Conservation (phyloP, 2,113 vertebrate species). For the Collichthys lucidus region DNA sequence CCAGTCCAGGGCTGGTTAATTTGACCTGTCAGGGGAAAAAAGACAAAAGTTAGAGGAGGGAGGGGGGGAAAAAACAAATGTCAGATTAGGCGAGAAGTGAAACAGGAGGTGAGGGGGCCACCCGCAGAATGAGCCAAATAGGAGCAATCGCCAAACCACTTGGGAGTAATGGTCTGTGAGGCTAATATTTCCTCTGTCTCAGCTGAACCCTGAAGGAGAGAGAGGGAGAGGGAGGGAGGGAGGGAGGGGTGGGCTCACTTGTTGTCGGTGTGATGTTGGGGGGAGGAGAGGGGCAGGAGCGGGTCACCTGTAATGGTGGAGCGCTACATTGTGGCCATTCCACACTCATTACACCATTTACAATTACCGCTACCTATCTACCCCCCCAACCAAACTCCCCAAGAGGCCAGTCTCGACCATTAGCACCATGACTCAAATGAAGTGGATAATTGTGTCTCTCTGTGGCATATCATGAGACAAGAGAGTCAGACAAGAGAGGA, state of each 20-base stretch:
- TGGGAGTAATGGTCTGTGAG: constrained; percentile 80
- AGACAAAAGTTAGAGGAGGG: constrained; percentile 15
- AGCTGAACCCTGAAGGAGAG: constrained; percentile 73
- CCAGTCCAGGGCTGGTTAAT: constrained; percentile 3
- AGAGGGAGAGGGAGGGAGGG: neutral
- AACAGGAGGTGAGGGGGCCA: constrained; percentile 42
- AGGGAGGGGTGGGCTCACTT: constrained; percentile 44
- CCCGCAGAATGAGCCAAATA: constrained; percentile 50
- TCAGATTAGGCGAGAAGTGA: constrained; percentile 49
- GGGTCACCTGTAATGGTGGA: constrained; percentile 83
- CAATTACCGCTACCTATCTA: constrained; percentile 85
- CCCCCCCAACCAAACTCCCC: constrained; percentile 60
- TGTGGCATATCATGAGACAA: constrained; percentile 82
- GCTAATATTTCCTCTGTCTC: constrained; percentile 77
- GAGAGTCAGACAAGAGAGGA: constrained; percentile 70
- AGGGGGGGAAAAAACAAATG: neutral
- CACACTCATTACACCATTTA: constrained; percentile 85
- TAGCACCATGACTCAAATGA: constrained; percentile 86
- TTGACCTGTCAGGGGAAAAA: constrained; percentile 38
- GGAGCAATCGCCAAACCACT: constrained; percentile 73
- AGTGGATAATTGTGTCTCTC: constrained; percentile 88
- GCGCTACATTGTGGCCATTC: constrained; percentile 79
- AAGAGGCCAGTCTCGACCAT: constrained; percentile 83
- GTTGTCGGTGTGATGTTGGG: constrained; percentile 57
- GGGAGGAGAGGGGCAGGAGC: constrained; percentile 63